A percentile compares a stretch with the other conserved stretches of the same genome.
These are phyloP conservation scores for Muscina levida DNA, from an alignment of 2,888 invertebrate species.

Conservation along the genomic window DNA sequence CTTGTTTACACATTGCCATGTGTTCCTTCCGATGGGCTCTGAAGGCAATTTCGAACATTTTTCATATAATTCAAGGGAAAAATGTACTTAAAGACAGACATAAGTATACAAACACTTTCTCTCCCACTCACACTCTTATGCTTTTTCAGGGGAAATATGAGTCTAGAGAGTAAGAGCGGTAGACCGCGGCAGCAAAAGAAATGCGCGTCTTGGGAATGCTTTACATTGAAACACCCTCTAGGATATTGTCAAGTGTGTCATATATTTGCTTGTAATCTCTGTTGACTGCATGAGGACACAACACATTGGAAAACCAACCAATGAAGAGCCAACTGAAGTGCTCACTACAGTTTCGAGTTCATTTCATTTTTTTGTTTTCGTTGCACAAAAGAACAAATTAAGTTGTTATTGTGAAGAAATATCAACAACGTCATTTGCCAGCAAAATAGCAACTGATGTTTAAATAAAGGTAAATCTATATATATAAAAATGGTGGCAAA, in stretches of 20 bases:
- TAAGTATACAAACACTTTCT: not conserved
- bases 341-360: slow-evolving; percentile 2
- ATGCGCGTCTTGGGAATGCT: slow-evolving; percentile 45
- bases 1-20: not conserved
- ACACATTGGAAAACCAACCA: not conserved
- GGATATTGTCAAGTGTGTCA: slow-evolving; percentile 51
- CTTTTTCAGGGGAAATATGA: slow-evolving; percentile 1
- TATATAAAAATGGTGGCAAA: too few relatives aligned
- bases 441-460: not conserved
- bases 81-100: not conserved
- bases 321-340: not conserved
- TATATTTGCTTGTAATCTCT: slow-evolving; percentile 50
- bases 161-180: not conserved
- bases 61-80: not conserved
- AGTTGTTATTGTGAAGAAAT: not conserved
- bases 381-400: slow-evolving; percentile 4
- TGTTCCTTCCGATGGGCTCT: not conserved
- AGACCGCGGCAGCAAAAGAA: not conserved
- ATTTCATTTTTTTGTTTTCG: too few relatives aligned
- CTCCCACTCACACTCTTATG: not conserved
- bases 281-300: not conserved
- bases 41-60: not conserved
- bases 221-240: slow-evolving; percentile 46
- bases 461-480: slow-evolving; percentile 1
- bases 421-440: not conserved